Evolutionary conservation across 2,797 vertebrate genomes (phyloP).

Genomic region (Intellagama lesueurii): DNA sequence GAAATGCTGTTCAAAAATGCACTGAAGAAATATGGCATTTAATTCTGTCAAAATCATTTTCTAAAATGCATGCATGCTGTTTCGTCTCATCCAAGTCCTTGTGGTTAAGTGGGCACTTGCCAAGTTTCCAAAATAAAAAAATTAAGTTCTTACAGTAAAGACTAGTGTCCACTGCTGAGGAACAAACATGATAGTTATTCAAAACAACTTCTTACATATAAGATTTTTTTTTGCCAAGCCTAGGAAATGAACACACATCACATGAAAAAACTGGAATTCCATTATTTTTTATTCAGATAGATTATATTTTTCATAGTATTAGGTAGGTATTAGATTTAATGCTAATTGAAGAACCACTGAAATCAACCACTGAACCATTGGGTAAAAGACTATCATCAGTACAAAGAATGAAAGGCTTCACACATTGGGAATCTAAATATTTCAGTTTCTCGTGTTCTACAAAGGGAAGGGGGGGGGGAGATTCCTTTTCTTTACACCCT

Average conservation of each 20-base stretch:
- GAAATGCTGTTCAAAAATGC: not conserved
- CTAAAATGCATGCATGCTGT: conserved; percentile 14
- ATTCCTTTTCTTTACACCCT: no score
- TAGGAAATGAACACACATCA: conserved; percentile 30
- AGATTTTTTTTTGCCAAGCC: conserved; percentile 22
- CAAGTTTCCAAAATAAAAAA: conserved; percentile 73
- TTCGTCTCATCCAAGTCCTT: conserved; percentile 52
- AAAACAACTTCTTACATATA: not conserved
- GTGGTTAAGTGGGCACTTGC: conserved; percentile 51
- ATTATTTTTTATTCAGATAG: not conserved
- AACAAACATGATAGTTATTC: conserved; percentile 56
- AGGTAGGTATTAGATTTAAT: not conserved
- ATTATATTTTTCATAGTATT: not conserved
- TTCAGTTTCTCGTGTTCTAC: no score
- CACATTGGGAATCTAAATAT: no score
- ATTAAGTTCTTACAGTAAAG: conserved; percentile 52
- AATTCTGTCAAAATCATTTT: conserved; percentile 40
- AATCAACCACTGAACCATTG: not conserved
- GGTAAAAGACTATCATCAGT: no score
- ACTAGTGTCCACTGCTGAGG: conserved; percentile 7
- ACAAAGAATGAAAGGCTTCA: no score
- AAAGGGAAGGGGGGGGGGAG: no score
- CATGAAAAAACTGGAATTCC: not conserved
- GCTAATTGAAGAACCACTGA: not conserved
- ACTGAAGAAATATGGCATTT: conserved; percentile 2